These are phyloP conservation scores for Tridacna gigas DNA, from an alignment of 2,888 invertebrate species.

Conservation along the genomic window DNA sequence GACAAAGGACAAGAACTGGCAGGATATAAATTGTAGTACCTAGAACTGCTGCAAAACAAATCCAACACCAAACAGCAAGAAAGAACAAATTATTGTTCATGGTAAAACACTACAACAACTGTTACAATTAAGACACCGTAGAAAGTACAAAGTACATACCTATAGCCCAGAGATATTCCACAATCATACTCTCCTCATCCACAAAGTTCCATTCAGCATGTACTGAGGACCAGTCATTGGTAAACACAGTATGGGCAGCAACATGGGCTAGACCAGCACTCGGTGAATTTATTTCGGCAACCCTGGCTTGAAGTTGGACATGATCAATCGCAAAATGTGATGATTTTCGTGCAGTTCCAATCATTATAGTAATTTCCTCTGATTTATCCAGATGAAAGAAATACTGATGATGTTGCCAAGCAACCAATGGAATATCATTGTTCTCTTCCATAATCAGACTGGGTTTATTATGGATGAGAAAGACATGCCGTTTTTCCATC, in stretches of 20 bases:
- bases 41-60: not conserved
- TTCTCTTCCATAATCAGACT: not conserved
- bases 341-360: not conserved
- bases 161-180: constrained; percentile 58
- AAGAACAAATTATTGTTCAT: no score
- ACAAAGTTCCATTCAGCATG: constrained; percentile 53
- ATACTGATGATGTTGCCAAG: constrained; percentile 56
- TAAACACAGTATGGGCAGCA: constrained; percentile 37
- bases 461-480: constrained; percentile 47
- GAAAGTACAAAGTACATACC: constrained; percentile 29
- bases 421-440: not conserved
- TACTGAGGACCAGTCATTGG: constrained; percentile 57
- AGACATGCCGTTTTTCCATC: constrained; percentile 30
- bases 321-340: constrained; percentile 44
- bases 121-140: not conserved
- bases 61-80: not conserved
- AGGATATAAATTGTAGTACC: no score
- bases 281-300: not conserved
- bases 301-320: constrained; percentile 27
- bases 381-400: constrained; percentile 15
- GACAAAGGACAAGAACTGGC: no score
- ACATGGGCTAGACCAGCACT: constrained; percentile 37
- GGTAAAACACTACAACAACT: no score
- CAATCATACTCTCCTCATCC: constrained; percentile 45
- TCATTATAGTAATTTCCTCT: constrained; percentile 8